phyloP scores from a whole-genome alignment of 2,888 invertebrate species.

The Drosophila pseudotalamancana region DNA sequence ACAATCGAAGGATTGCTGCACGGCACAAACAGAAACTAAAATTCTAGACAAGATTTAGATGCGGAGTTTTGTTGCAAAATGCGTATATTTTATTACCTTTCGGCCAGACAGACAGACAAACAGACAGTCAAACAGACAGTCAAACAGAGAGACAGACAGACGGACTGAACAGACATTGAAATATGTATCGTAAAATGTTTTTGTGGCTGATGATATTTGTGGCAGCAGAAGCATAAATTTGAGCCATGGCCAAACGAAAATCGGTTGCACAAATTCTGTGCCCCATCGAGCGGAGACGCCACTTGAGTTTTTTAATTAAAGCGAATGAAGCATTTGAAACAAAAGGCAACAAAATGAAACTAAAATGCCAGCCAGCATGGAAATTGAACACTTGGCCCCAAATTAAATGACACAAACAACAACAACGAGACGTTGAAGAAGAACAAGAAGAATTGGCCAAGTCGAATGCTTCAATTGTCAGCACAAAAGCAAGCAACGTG shows the following conservation, averaged over 20 bases:
- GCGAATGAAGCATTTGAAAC: constrained; percentile 56
- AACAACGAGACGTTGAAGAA: too few species aligned
- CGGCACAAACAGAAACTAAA: constrained; percentile 39
- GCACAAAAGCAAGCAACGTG: constrained; percentile 37
- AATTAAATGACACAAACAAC: constrained; percentile 62
- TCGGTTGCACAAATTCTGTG: too few species aligned
- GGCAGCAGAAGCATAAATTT: constrained; percentile 39
- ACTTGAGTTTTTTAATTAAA: constrained; percentile 80
- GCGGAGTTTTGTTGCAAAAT: constrained; percentile 61
- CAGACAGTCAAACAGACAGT: too few species aligned
- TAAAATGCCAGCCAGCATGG: constrained; percentile 71
- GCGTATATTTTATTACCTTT: constrained; percentile 74
- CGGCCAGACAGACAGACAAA: constrained; percentile 47
- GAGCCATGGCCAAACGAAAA: constrained; percentile 10
- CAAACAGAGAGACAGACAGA: too few species aligned
- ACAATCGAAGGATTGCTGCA: constrained; percentile 71
- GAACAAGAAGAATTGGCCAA: constrained; percentile 49
- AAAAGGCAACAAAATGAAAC: constrained; percentile 75
- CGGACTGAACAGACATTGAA: too few species aligned
- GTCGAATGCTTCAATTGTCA: constrained; percentile 67
- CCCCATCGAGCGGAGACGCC: too few species aligned
- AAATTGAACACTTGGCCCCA: constrained; percentile 75
- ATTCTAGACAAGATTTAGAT: constrained; percentile 74
- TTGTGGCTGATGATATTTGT: constrained; percentile 46
- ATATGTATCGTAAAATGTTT: constrained; percentile 69